Conservation (phyloP, 2,888 invertebrate genomes). For the Stenichneumon culpator region DNA sequence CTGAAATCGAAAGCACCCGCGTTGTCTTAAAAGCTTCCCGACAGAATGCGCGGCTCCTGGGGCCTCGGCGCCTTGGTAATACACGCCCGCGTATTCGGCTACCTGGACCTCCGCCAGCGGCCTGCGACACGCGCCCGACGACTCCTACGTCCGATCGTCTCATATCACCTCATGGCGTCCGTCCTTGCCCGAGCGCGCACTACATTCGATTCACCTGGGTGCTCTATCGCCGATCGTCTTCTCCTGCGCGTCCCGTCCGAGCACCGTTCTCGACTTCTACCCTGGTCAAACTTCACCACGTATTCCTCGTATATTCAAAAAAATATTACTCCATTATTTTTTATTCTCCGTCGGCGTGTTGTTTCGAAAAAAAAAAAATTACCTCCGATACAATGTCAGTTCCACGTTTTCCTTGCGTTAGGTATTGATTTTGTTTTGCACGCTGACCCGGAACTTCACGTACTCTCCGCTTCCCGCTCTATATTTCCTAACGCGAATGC, state of each 20-base stretch:
- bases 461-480: neutral
- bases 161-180: slow-evolving; percentile 49
- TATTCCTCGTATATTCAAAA: neutral
- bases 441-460: neutral
- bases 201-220: neutral
- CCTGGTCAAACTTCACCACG: neutral
- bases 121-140: slow-evolving; percentile 14
- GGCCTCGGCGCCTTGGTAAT: slow-evolving; percentile 71
- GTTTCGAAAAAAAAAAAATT: neutral
- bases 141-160: slow-evolving; percentile 23
- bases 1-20: slow-evolving; percentile 84
- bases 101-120: slow-evolving; percentile 44
- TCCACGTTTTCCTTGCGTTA: neutral
- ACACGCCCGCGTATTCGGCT: slow-evolving; percentile 65
- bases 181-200: slow-evolving; percentile 12
- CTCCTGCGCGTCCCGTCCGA: slow-evolving; percentile 19
- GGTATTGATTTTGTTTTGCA: neutral
- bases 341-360: neutral
- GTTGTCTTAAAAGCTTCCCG: slow-evolving; percentile 83
- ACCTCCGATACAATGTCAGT: neutral
- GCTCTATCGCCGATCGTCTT: neutral
- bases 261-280: neutral
- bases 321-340: neutral
- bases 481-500: neutral
- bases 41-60: slow-evolving; percentile 83